phyloP scores from a whole-genome alignment of 2,797 vertebrate species.

The Clarias platycephalus region DNA sequence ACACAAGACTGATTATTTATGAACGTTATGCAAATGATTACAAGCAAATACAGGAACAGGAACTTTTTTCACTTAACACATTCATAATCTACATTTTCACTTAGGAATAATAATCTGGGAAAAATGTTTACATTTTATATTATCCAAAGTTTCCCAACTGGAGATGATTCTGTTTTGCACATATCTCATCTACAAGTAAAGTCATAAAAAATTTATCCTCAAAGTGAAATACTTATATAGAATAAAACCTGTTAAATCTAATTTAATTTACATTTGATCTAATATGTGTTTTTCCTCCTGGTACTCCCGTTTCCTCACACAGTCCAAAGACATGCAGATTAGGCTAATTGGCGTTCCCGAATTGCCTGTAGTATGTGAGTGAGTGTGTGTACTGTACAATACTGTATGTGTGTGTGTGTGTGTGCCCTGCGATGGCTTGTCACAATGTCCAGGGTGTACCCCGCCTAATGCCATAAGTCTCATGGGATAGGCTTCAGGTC shows the following conservation, averaged over 20 bases:
- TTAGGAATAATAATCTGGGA: too few species aligned
- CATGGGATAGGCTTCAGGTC: too few species aligned
- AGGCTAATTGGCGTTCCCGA: too few species aligned
- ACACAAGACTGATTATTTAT: background rate
- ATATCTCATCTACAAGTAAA: background rate
- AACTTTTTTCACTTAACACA: background rate
- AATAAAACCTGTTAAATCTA: background rate
- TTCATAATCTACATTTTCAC: background rate
- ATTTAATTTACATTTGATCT: background rate
- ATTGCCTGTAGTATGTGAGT: too few species aligned
- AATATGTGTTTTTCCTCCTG: background rate
- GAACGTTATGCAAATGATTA: background rate
- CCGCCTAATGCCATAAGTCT: too few species aligned
- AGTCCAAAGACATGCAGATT: too few species aligned
- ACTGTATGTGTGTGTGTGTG: too few species aligned
- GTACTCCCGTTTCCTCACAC: too few species aligned
- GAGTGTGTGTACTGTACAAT: too few species aligned
- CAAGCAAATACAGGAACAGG: background rate
- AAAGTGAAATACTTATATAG: background rate
- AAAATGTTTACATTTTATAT: background rate
- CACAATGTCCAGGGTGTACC: too few species aligned
- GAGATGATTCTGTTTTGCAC: background rate
- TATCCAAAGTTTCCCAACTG: background rate
- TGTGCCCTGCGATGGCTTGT: too few species aligned
- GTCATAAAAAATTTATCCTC: background rate